These are phyloP conservation scores for Desmodus rotundus DNA, from an alignment of 2,113 vertebrate genomes.

Conservation along the genomic window DNA sequence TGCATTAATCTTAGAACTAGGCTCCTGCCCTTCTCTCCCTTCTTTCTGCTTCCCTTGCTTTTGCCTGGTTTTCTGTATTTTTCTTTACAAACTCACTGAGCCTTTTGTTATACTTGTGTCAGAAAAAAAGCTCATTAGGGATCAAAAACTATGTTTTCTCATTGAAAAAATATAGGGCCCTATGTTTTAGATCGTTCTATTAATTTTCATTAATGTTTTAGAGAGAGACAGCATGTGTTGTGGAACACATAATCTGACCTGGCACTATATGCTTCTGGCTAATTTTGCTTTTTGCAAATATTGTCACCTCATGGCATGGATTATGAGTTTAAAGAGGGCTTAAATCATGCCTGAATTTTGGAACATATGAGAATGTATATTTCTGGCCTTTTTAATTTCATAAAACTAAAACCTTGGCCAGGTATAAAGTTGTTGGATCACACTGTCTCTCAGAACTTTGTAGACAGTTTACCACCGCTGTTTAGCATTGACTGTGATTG, in stretches of 20 bases:
- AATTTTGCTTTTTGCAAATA: background rate
- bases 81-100: slow-evolving; percentile 40
- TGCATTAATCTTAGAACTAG: background rate
- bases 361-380: background rate
- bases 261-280: background rate
- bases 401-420: background rate
- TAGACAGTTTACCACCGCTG: background rate
- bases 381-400: background rate
- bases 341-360: background rate
- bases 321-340: background rate
- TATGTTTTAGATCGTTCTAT: background rate
- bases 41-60: background rate
- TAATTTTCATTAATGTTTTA: background rate
- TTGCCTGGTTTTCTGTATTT: background rate
- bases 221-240: background rate
- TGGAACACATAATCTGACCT: background rate
- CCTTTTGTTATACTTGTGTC: background rate
- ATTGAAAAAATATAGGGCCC: background rate
- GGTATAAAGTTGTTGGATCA: background rate
- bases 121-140: background rate
- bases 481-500: background rate
- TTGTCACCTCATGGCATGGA: background rate
- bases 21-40: background rate
- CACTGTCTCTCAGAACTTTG: background rate
- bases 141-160: background rate